These are phyloP conservation scores for Zaprionus gabonicus DNA, from an alignment of 1,140 invertebrate species.

Conservation along the genomic window DNA sequence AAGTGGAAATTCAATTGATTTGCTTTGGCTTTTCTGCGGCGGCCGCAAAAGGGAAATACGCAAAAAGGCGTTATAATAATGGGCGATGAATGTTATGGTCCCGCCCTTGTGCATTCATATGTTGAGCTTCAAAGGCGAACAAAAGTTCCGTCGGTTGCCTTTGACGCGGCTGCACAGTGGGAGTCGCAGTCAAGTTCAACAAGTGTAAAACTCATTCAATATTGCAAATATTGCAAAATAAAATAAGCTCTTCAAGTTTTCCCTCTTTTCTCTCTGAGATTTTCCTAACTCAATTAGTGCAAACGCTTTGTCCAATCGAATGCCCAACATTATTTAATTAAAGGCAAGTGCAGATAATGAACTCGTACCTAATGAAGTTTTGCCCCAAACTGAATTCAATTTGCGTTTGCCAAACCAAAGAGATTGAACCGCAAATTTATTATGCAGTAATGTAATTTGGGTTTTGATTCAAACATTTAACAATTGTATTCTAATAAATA, in stretches of 20 bases:
- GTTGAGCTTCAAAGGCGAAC: conserved; percentile 58
- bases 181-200: conserved; percentile 29
- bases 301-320: conserved; percentile 56
- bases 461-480: not conserved
- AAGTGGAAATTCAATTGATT: conserved; percentile 82
- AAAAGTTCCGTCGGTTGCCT: not conserved
- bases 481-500: not conserved
- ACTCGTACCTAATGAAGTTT: conserved; percentile 47
- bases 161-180: not conserved
- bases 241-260: not conserved
- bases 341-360: conserved; percentile 20
- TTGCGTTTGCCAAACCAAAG: not conserved
- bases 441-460: conserved; percentile 12
- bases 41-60: conserved; percentile 22
- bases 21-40: conserved; percentile 66
- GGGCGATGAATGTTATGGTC: conserved; percentile 35
- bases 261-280: not conserved
- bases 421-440: conserved; percentile 9
- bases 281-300: conserved; percentile 22
- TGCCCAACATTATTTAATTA: conserved; percentile 56
- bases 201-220: conserved; percentile 62
- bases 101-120: conserved; percentile 24
- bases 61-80: conserved; percentile 60
- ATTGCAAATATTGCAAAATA: conserved; percentile 66
- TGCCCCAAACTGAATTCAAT: not conserved